Percentiles rank a stretch among this genome's conserved stretches.
Conservation (phyloP, 2,888 invertebrate species). For the Parnassius apollo region DNA sequence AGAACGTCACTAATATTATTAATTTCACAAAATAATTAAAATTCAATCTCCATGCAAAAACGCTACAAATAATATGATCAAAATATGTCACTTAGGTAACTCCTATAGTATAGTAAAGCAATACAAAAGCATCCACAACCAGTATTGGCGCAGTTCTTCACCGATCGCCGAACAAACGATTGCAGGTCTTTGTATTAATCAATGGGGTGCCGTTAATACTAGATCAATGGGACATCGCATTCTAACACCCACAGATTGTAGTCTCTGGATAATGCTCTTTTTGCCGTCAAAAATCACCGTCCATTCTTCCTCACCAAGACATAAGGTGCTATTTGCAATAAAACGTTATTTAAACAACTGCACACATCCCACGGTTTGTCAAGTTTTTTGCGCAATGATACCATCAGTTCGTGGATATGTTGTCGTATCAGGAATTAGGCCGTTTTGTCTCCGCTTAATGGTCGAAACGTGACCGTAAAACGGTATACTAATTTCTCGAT, state of each 20-base stretch:
- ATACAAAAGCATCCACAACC: conserved; percentile 52
- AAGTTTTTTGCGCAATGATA: conserved; percentile 79
- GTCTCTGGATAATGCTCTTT: conserved; percentile 37
- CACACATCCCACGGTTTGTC: conserved; percentile 37
- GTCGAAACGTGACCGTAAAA: conserved; percentile 74
- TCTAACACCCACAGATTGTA: conserved; percentile 49
- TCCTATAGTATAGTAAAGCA: conserved; percentile 37
- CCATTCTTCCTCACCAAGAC: background rate
- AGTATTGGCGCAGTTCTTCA: conserved; percentile 62
- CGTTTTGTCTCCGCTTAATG: conserved; percentile 78
- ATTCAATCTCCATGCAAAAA: no score
- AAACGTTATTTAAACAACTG: conserved; percentile 19
- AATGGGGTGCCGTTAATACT: conserved; percentile 75
- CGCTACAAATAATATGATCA: conserved; percentile 15
- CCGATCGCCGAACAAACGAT: conserved; percentile 71
- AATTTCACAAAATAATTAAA: no score
- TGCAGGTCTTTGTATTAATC: conserved; percentile 67
- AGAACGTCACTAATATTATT: no score
- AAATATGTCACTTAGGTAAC: conserved; percentile 29
- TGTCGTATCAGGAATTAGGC: conserved; percentile 72
- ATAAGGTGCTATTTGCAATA: conserved; percentile 29
- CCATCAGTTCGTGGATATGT: conserved; percentile 71
- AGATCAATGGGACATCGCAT: conserved; percentile 66
- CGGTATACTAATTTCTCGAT: conserved; percentile 68
- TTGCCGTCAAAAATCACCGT: conserved; percentile 18